Base-by-base conservation (phyloP, 2,888 invertebrate genomes). In the Plebejus anna region DNA sequence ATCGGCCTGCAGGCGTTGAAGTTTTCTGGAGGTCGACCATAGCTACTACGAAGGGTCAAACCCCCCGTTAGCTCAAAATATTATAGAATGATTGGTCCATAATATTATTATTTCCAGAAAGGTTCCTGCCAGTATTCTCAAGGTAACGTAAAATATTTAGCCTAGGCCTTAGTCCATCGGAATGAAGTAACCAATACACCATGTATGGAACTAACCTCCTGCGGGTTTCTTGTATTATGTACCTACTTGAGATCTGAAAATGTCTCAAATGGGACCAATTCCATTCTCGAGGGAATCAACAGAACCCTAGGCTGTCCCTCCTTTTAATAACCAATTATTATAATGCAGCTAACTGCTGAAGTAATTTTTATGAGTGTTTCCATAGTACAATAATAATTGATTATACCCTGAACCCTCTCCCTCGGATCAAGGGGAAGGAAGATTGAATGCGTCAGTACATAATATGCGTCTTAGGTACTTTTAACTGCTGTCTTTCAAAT, bases 311-410 rank as follows among this genome's bases (percentile, higher is more conserved):
- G 16, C 4, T 13, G 13, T 16, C 51, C 55, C 55, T 55, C 16
- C 16, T 22, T 55, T 16, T 55, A 55, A 55, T 55, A 16, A 55
- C 55, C 55, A 55, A 22, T 22, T 22, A 55, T 55, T 55, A 55
- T 55, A 55, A 61, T 61, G 61, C 61, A 28, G 11, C 22, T 9
- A 9, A 61, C 32, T 13, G 32, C 32, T 66, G 32, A 13, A 32
- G 11, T 66, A 66, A 66, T 66, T 66, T 66, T 66, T 13, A 32
- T 66, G 66, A 36, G 28, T 32, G 32, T 66, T 66, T 66, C 66
- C 66, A 36, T 66, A 32, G 13, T 13, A 32, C 66, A 22, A 22
- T 22, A 22, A 22, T 22, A 66, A 66, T 66, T 66, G 66, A 13
- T 16, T 1, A 13, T 32, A 22, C 22, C 22, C 22, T 22, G 22